Conservation (phyloP, 2,113 vertebrate genomes). For the Cynopterus brachyotis region DNA sequence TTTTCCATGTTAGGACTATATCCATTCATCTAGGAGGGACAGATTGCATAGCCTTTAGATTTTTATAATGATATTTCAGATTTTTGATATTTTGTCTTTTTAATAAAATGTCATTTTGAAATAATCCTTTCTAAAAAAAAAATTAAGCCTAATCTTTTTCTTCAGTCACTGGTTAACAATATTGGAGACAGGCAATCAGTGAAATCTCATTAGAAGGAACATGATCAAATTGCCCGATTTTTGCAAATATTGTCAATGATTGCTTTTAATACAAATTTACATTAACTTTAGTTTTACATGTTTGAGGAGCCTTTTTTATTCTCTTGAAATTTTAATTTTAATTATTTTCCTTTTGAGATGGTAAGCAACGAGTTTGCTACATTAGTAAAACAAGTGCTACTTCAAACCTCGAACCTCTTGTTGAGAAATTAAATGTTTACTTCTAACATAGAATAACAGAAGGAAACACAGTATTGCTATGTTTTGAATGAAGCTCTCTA, state of each 20-base stretch:
- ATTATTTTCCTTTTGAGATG: conserved; percentile 7
- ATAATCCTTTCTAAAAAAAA: conserved; percentile 14
- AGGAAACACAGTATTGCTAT: neutral
- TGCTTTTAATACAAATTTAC: neutral
- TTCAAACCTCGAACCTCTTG: neutral
- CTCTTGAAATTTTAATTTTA: conserved; percentile 30
- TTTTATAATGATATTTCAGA: neutral
- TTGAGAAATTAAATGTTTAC: neutral
- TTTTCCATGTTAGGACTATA: neutral
- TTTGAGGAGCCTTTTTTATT: neutral
- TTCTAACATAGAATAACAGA: neutral
- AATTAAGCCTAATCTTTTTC: neutral
- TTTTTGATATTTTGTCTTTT: neutral
- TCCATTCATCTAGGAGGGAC: neutral
- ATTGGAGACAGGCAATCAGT: neutral
- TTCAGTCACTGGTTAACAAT: neutral
- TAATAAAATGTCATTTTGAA: conserved; percentile 8
- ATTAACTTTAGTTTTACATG: neutral
- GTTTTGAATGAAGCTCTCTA: neutral
- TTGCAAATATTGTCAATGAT: neutral
- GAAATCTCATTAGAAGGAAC: neutral
- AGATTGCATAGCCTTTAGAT: neutral
- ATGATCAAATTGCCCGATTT: neutral
- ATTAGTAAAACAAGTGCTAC: neutral
- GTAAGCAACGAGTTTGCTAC: neutral